Percentiles rank a stretch among this genome's conserved stretches.
Conservation (phyloP, 64 coral and sea anemone species). For the Acropora tenuis region DNA sequence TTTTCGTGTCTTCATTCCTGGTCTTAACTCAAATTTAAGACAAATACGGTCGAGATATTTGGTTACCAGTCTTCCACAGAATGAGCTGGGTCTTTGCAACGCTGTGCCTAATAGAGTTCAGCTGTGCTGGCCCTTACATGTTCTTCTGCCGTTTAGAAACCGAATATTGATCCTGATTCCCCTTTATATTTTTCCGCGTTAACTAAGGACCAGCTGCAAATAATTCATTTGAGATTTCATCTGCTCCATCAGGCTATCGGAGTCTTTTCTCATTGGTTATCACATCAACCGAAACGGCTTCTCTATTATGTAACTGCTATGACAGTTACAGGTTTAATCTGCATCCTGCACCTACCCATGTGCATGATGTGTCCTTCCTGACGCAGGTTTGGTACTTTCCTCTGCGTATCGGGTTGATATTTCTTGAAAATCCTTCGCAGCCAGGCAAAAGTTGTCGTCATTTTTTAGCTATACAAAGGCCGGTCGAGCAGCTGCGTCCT, state of each 20-base stretch:
- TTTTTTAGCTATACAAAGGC: background rate
- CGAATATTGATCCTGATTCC: too few relatives aligned
- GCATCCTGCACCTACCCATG: background rate
- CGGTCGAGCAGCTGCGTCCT: constrained; percentile 13
- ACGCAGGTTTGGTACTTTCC: constrained; percentile 1
- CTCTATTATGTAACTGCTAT: background rate
- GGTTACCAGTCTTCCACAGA: too few relatives aligned
- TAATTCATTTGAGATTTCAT: background rate
- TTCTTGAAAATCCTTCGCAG: background rate
- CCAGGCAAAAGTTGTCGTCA: constrained; percentile 7
- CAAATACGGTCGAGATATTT: too few relatives aligned
- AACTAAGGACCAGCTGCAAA: too few relatives aligned
- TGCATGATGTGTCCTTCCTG: background rate
- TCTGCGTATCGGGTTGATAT: background rate
- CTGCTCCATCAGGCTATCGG: background rate
- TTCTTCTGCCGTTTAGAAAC: too few relatives aligned
- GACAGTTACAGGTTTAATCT: background rate
- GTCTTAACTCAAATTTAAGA: too few relatives aligned
- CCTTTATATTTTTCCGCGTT: too few relatives aligned
- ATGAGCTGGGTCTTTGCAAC: too few relatives aligned
- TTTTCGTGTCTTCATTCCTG: background rate
- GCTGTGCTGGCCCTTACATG: too few relatives aligned
- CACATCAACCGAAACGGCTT: too few relatives aligned
- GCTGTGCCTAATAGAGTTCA: too few relatives aligned
- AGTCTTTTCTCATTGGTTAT: background rate